phyloP scores from a whole-genome alignment of 2,888 invertebrate genomes.

The Ornithoptera priamus region DNA sequence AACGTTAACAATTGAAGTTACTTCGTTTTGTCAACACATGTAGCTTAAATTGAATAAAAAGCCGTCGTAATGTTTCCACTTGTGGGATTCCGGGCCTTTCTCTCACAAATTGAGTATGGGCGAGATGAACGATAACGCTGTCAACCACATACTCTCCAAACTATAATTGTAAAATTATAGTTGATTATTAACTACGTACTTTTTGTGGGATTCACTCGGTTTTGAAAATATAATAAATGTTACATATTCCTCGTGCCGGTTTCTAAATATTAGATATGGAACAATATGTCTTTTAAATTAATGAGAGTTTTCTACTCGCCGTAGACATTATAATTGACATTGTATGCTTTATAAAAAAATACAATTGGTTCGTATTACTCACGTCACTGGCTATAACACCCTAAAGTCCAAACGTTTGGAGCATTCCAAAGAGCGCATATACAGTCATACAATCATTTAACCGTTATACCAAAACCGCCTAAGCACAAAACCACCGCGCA shows the following conservation, averaged over 20 bases:
- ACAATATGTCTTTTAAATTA: neutral
- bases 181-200: neutral
- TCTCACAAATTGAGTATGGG: too few species aligned
- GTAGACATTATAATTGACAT: neutral
- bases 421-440: slow-evolving; percentile 13
- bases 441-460: slow-evolving; percentile 4
- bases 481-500: slow-evolving; percentile 34
- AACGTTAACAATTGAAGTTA: neutral
- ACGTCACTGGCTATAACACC: slow-evolving; percentile 7
- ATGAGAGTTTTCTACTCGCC: slow-evolving; percentile 1
- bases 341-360: neutral
- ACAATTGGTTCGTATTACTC: neutral
- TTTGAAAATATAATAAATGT: neutral
- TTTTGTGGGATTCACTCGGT: neutral
- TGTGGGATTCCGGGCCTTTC: too few species aligned
- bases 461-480: slow-evolving; percentile 7
- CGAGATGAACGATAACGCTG: too few species aligned
- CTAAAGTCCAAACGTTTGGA: slow-evolving; percentile 12
- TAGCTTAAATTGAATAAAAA: neutral
- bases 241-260: neutral
- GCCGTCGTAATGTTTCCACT: too few species aligned
- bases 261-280: neutral
- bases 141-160: too few species aligned
- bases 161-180: too few species aligned
- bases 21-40: neutral